Conservation (phyloP, 2,113 vertebrate genomes). For the Pseudonaja textilis region DNA sequence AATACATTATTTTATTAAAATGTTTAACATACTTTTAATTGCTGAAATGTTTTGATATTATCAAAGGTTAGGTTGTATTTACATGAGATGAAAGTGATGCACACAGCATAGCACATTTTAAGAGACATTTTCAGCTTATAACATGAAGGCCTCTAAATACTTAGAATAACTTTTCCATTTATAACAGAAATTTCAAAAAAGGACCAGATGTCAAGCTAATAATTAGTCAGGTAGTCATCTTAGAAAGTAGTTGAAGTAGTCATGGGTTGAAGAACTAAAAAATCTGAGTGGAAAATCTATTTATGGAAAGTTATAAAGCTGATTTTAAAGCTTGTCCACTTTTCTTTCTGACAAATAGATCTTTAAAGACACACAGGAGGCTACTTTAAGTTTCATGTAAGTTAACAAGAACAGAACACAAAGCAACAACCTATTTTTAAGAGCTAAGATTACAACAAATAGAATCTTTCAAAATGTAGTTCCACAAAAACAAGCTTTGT, state of each 20-base stretch:
- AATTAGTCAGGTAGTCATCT: not conserved
- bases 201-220: not conserved
- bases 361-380: not conserved
- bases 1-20: not conserved
- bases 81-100: not conserved
- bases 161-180: not conserved
- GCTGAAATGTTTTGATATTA: not conserved
- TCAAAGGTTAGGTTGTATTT: not conserved
- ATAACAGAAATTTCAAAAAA: not conserved
- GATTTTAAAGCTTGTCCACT: not conserved
- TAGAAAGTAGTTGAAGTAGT: conserved; percentile 6
- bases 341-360: conserved; percentile 1
- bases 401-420: not conserved
- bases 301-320: not conserved
- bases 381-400: conserved; percentile 2
- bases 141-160: not conserved
- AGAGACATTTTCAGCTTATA: not conserved
- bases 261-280: not conserved
- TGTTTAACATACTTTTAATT: not conserved
- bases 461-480: not conserved
- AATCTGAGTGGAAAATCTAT: not conserved
- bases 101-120: not conserved
- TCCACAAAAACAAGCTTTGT: not conserved
- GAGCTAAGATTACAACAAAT: conserved; percentile 6
- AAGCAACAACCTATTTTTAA: not conserved